Evolutionary conservation across 2,797 vertebrate species (phyloP), one percentile per base, ranked within the genome.

Genomic region (Allobates femoralis): DNA sequence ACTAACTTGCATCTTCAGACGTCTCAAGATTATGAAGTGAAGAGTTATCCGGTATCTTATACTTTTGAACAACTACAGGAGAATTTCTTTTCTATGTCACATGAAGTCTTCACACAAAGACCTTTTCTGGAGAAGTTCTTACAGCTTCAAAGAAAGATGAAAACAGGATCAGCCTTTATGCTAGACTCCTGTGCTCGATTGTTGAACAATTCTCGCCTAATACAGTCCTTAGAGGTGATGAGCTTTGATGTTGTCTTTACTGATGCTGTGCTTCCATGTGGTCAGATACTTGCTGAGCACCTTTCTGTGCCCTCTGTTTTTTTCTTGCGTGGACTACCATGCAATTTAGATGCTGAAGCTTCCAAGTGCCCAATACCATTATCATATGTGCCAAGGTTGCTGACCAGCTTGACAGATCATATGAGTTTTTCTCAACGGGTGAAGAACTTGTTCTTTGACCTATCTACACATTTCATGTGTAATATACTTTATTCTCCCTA

Each of bases 391-490:
- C 96, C 96, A 16, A 93, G 93, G 32, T 0, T 64, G 0, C 88
- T 96, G 0, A 94, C 94, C 2, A 53, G 0, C 0, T 85, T 78
- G 87, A 91, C 94, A 0, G 94, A 97, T 73, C 93, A 0, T n/a
- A 97, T 97, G 97, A 94, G 46, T 3, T 98, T 97, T 79, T 82
- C 88, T 1, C 91, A 97, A 85, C 92, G 95, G 3, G 83, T 95
- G 32, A 86, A 95, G 87, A 97, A 96, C 26, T 21, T 95, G 21
- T 5, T 98, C 30, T 94, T 93, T 41, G 91, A 89, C 0, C 3
- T 92, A 2, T 0, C 3, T 0, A 62, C 94, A 67, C 75, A 12
- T 3, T 85, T 90, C 0, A 14, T 93, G 4, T 95, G 94, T 51
- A 60, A 78, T 4, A 1, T 87, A 6, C 69, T 94, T 30, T 89